Evolutionary conservation across 2,113 vertebrate genomes (phyloP).

Genomic region (Corydoras maculifer): DNA sequence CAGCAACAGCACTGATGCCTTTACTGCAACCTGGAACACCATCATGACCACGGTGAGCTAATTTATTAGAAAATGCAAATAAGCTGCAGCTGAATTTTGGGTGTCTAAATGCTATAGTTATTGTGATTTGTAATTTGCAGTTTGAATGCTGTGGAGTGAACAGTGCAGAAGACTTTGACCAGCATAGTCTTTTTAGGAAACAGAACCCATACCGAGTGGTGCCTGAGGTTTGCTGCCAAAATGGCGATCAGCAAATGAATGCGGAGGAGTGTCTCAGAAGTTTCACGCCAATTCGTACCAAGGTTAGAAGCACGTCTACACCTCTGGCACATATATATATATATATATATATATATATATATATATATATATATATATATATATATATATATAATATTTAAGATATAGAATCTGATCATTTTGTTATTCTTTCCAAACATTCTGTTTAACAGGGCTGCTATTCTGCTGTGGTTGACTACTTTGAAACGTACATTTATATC

Average conservation of each 20-base stretch:
- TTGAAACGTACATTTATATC: conserved; percentile 85
- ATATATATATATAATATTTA: too few relatives aligned
- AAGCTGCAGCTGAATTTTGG: neutral
- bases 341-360: too few relatives aligned
- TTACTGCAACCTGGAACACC: conserved; percentile 85
- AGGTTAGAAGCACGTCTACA: conserved; percentile 61
- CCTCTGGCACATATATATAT: too few relatives aligned
- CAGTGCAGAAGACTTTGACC: conserved; percentile 80
- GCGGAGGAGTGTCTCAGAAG: conserved; percentile 73
- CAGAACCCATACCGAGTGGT: conserved; percentile 50
- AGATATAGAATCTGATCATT: neutral
- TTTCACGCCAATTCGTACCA: conserved; percentile 64
- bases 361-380: too few relatives aligned
- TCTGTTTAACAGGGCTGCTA: conserved; percentile 76
- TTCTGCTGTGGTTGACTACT: conserved; percentile 80
- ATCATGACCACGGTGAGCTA: conserved; percentile 85
- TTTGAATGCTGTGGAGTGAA: conserved; percentile 90
- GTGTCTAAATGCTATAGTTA: neutral
- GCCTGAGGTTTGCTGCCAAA: conserved; percentile 82
- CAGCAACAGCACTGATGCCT: conserved; percentile 75
- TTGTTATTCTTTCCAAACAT: neutral
- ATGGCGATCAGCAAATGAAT: conserved; percentile 60
- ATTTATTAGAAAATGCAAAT: too few relatives aligned
- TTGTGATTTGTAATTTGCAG: conserved; percentile 50
- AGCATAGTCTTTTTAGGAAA: conserved; percentile 62